Evolutionary conservation across 92 coral and sea anemone genomes (phyloP).

Genomic region (Paramuricea clavata): DNA sequence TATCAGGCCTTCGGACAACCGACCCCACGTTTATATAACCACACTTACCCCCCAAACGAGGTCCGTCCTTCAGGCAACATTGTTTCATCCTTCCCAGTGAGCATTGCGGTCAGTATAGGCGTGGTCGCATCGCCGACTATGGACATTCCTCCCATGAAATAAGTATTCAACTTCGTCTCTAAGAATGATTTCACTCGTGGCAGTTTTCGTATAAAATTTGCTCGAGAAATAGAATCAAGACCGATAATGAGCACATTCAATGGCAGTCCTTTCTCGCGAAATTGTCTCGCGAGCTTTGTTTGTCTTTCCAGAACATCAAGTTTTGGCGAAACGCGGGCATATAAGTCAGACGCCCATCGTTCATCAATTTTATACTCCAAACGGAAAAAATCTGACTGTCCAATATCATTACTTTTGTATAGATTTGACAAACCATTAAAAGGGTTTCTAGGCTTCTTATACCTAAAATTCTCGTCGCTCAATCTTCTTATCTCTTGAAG

Average conservation of each 20-base stretch:
- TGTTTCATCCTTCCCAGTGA: slow-evolving; percentile 82
- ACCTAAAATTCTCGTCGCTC: slow-evolving; percentile 37
- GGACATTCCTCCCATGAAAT: slow-evolving; percentile 77
- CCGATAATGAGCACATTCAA: slow-evolving; percentile 85
- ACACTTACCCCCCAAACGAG: slow-evolving; percentile 57
- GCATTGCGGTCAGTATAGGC: slow-evolving; percentile 89
- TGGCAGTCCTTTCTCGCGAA: neutral
- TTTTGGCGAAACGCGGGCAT: slow-evolving; percentile 3
- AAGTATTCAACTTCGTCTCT: slow-evolving; percentile 68
- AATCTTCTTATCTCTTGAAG: slow-evolving; percentile 73
- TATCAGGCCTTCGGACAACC: no score
- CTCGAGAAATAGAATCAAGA: slow-evolving; percentile 80
- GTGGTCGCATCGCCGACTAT: slow-evolving; percentile 93
- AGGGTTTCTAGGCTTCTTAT: neutral
- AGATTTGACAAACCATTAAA: neutral
- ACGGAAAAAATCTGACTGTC: slow-evolving; percentile 75
- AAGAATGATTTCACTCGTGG: slow-evolving; percentile 74
- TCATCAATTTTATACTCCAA: slow-evolving; percentile 55
- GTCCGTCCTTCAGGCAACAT: slow-evolving; percentile 82
- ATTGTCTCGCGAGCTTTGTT: neutral
- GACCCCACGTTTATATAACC: no score
- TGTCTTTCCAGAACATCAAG: slow-evolving; percentile 20
- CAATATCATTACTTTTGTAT: slow-evolving; percentile 47
- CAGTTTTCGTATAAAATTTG: slow-evolving; percentile 86
- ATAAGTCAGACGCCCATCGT: neutral